These are phyloP conservation scores for Diadegma fenestrale DNA, from an alignment of 2,888 invertebrate species.

Conservation along the genomic window DNA sequence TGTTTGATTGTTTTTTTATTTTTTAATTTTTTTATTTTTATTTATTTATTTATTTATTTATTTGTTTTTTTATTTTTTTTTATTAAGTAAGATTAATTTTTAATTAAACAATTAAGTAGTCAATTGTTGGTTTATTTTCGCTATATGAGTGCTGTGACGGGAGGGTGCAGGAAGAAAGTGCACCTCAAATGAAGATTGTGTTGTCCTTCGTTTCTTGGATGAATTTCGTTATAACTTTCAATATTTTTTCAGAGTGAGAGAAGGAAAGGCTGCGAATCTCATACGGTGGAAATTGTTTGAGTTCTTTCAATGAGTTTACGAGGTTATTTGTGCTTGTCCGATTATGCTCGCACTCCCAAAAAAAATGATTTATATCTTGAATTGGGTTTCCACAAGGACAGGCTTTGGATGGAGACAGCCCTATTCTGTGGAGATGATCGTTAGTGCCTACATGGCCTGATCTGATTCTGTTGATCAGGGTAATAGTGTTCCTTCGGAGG, in stretches of 20 bases:
- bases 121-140: not conserved
- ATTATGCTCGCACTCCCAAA: conserved; percentile 27
- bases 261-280: not conserved
- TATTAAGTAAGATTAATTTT: not conserved
- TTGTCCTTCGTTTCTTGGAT: not conserved
- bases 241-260: not conserved
- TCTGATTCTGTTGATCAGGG: conserved; percentile 20
- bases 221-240: not conserved
- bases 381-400: conserved; percentile 6
- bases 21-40: too few relatives aligned
- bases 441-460: conserved; percentile 25
- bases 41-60: too few relatives aligned
- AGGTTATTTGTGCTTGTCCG: not conserved
- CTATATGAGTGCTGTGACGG: too few relatives aligned
- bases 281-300: not conserved
- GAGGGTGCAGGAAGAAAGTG: not conserved
- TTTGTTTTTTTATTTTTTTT: too few relatives aligned
- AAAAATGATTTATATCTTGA: conserved; percentile 29
- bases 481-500: conserved; percentile 1
- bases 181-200: not conserved
- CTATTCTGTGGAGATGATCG: conserved; percentile 15
- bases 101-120: too few relatives aligned
- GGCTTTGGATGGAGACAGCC: not conserved
- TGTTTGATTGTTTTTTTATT: too few relatives aligned
- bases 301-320: not conserved